A percentile compares a stretch with the other conserved stretches of the same genome.
phyloP scores from a whole-genome alignment of 2,113 vertebrate genomes.

The Diphyllodes magnificus region DNA sequence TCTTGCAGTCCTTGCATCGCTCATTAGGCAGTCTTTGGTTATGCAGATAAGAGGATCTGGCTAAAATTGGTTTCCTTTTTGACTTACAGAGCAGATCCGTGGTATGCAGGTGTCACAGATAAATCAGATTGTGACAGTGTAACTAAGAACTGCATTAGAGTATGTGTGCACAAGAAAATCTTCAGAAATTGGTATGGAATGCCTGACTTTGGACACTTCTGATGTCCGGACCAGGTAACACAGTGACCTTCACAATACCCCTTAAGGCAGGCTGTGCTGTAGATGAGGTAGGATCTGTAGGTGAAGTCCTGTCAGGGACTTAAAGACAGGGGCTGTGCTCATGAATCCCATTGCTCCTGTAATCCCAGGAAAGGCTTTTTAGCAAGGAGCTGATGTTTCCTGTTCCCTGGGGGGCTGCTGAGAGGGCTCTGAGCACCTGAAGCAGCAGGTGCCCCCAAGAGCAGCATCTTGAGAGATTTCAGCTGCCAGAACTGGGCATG shows the following conservation, averaged over 20 bases:
- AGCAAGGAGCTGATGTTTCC: not conserved
- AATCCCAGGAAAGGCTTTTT: not conserved
- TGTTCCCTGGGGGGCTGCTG: not conserved
- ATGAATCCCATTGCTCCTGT: accelerated
- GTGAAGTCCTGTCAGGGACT: not conserved
- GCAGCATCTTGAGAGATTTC: not conserved
- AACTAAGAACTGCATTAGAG: not conserved
- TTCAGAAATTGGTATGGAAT: not conserved
- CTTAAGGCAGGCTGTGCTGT: accelerated
- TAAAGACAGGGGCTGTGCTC: not conserved
- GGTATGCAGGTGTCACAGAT: not conserved
- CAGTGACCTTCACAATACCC: not conserved
- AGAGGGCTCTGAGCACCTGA: not conserved
- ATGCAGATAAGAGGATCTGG: not conserved
- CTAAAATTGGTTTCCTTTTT: not conserved
- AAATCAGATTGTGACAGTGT: not conserved
- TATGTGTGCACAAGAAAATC: not conserved
- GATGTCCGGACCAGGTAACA: not conserved
- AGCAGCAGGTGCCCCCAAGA: not conserved
- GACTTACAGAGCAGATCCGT: not conserved
- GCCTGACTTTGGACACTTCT: not conserved
- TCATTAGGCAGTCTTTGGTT: not conserved
- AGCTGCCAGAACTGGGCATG: not conserved
- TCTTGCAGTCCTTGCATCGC: not conserved
- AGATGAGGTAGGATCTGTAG: not conserved